Evolutionary conservation across 2,888 invertebrate species (phyloP).

Genomic region (Muscina levida): DNA sequence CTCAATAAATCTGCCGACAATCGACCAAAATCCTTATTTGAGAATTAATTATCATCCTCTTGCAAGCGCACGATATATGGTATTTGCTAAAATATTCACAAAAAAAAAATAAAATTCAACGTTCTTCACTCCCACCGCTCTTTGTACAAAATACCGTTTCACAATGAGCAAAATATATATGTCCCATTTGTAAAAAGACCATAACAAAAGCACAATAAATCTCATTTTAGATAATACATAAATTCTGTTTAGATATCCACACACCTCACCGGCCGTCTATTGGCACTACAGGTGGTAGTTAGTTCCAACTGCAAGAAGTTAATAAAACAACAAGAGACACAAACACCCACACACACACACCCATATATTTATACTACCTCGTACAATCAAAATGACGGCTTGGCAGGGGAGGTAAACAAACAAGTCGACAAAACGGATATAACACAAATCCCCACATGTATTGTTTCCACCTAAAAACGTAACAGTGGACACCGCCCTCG

Average conservation of each 20-base stretch:
- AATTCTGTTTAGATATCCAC: slow-evolving; percentile 1
- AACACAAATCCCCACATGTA: slow-evolving; percentile 40
- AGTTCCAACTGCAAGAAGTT: slow-evolving; percentile 50
- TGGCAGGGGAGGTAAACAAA: slow-evolving; percentile 36
- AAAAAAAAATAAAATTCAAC: too few species aligned
- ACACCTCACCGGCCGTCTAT: background rate
- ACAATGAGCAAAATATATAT: slow-evolving; percentile 5
- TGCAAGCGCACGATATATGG: too few species aligned
- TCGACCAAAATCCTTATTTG: too few species aligned
- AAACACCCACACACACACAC: slow-evolving; percentile 30
- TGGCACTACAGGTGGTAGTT: slow-evolving; percentile 61
- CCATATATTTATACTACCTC: background rate
- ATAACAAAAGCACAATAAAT: slow-evolving; percentile 52
- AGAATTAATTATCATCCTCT: too few species aligned
- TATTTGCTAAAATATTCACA: too few species aligned
- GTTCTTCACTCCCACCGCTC: too few species aligned
- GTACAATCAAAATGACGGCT: background rate
- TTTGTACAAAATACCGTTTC: too few species aligned
- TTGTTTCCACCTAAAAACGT: slow-evolving; percentile 30
- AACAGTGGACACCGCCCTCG: slow-evolving; percentile 9
- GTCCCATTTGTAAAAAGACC: slow-evolving; percentile 30
- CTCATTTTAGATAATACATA: slow-evolving; percentile 43
- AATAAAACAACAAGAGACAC: slow-evolving; percentile 53
- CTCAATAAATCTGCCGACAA: too few species aligned
- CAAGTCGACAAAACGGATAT: slow-evolving; percentile 49